Conservation (phyloP, 2,797 vertebrate species). For the Rallus crepitans region DNA sequence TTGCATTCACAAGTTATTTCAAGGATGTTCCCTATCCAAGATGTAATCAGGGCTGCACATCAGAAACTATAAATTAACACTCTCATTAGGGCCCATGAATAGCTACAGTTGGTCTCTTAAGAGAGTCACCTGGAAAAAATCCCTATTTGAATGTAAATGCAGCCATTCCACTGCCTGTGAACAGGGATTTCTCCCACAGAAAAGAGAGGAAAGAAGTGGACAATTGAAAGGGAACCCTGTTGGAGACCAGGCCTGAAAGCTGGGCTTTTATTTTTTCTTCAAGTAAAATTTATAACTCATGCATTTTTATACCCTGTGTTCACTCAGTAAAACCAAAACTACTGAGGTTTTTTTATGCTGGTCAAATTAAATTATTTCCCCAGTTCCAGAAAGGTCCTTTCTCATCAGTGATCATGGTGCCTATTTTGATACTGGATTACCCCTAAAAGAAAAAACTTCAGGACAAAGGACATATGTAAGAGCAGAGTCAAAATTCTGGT, state of each 20-base stretch:
- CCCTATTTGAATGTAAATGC: conserved; percentile 71
- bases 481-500: not conserved
- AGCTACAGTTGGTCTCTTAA: not conserved
- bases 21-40: conserved; percentile 35
- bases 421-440: not conserved
- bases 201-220: not conserved
- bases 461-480: not conserved
- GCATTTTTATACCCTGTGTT: not conserved
- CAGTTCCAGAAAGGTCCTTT: not conserved
- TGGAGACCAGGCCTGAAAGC: not conserved
- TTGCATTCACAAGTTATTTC: conserved; percentile 25
- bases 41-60: conserved; percentile 23
- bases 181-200: not conserved
- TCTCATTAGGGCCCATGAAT: conserved; percentile 35
- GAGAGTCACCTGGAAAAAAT: conserved; percentile 30
- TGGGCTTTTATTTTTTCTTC: not conserved
- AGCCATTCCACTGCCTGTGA: not conserved
- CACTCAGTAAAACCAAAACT: not conserved
- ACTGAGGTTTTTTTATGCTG: not conserved
- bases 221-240: not conserved
- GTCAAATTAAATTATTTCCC: not conserved
- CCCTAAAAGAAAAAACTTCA: not conserved
- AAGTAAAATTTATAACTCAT: not conserved
- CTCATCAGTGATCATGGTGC: not conserved
- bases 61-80: conserved; percentile 59